Evolutionary conservation across 2,113 vertebrate genomes (phyloP).

Genomic region (Ancistrus triradiatus): DNA sequence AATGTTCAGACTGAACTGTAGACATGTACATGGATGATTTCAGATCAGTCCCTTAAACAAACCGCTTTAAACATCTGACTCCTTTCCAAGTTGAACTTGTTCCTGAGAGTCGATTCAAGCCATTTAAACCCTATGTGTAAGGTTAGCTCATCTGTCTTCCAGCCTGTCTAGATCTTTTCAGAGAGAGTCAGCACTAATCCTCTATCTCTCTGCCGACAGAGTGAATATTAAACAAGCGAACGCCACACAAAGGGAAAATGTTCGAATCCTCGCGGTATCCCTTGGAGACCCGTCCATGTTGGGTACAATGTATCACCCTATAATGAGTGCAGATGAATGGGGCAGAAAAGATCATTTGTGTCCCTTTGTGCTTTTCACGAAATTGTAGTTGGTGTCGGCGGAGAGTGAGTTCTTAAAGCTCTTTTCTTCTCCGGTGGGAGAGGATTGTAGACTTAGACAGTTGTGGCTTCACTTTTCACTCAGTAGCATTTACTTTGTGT

Average conservation of each 20-base stretch:
- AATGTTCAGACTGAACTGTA: no score
- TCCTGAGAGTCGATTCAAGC: no score
- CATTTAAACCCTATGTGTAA: constrained; percentile 1
- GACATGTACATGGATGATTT: no score
- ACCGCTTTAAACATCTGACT: no score
- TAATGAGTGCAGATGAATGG: constrained; percentile 40
- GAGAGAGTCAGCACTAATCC: constrained; percentile 8
- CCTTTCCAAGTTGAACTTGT: no score
- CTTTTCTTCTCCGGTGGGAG: constrained; percentile 30
- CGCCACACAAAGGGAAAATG: constrained; percentile 29
- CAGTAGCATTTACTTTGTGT: constrained; percentile 27
- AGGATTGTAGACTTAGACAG: constrained; percentile 31
- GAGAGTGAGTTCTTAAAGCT: constrained; percentile 21
- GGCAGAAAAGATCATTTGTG: constrained; percentile 40
- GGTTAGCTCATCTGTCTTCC: constrained; percentile 10
- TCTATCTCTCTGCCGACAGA: constrained; percentile 29
- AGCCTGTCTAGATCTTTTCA: not conserved
- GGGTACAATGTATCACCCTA: constrained; percentile 36
- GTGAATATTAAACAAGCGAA: constrained; percentile 40
- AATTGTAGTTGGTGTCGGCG: constrained; percentile 35
- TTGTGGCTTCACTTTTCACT: constrained; percentile 22
- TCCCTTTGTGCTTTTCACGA: constrained; percentile 27
- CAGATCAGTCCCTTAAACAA: no score
- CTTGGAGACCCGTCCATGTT: constrained; percentile 25
- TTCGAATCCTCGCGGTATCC: constrained; percentile 34